Base-by-base conservation (phyloP, 2,797 vertebrate genomes). In the Eurystomus glaucurus region DNA sequence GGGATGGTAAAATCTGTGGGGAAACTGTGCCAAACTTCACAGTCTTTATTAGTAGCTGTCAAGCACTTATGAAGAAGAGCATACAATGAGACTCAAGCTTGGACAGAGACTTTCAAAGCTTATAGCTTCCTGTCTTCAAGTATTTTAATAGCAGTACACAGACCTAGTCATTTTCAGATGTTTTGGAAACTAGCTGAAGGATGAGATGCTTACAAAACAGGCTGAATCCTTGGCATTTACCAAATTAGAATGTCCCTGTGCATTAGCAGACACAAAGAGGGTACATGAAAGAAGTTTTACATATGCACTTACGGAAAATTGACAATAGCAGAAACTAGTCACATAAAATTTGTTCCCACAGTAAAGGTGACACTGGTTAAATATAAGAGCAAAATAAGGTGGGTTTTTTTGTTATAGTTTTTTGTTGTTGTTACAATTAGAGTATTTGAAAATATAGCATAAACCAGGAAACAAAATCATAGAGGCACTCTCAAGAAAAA, bases 31-130 rank as follows among this genome's bases (percentile, higher is more conserved):
- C 26, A 68, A 65, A 65, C 11, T 91, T 91, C 78, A 91, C 58
- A 76, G 54, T 65, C 25, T 71, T 82, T 94, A 85, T 82, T 88
- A 79, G 58, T 46, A 87, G 33, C 33, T 93, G 68, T 85, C 82
- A 91, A 82, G 20, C 20, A 46, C 66, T 72, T 57, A 45, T 13
- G 51, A 74, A 33, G 35, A 83, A 79, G 52, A 78, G 50, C 9
- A 9, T 31, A 54, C 41, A 82, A 29, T 37, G 10, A 11, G 58
- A 76, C 64, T 85, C 33, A 85, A 35, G 43, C 33, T 61, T 85
- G 78, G 88, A 90, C 65, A 87, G 35, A 62, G 39, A 46, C 22
- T 76, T 90, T 50, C 37, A 90, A 85, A 93, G 12, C 11, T 65
- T 62, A 74, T 18, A 50, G 46, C 15, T 69, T 69, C n/a, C 15